phyloP scores from a whole-genome alignment of 2,888 invertebrate species.

The Gonocerus acuteangulatus region DNA sequence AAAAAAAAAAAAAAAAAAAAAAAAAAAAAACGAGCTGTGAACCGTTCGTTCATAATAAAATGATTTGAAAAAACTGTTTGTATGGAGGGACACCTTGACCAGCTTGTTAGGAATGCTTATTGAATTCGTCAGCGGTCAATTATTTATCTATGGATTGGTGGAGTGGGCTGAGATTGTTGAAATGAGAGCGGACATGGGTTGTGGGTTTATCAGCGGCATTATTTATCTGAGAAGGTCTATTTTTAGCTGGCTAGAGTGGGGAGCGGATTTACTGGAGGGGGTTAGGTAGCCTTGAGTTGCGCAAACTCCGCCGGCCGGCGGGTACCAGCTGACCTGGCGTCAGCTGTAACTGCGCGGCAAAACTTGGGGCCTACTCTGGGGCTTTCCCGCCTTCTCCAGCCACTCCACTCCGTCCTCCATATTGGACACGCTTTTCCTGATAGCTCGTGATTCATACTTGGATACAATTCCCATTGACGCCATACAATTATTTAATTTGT shows the following conservation, averaged over 20 bases:
- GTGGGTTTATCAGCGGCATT: constrained; percentile 2
- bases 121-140: too few species aligned
- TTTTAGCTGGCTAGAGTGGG: not conserved
- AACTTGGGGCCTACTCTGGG: constrained; percentile 1
- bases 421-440: too few species aligned
- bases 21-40: too few species aligned
- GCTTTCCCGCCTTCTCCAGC: constrained; percentile 1
- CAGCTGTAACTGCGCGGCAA: constrained; percentile 20
- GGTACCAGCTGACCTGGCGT: constrained; percentile 14
- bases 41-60: too few species aligned
- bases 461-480: too few species aligned
- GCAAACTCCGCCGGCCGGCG: constrained; percentile 11
- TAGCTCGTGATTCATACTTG: too few species aligned
- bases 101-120: too few species aligned
- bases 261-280: not conserved
- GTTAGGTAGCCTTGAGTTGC: constrained; percentile 20
- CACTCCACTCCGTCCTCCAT: not conserved
- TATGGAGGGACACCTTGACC: too few species aligned
- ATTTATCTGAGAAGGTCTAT: constrained; percentile 2
- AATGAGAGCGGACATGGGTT: not conserved
- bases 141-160: too few species aligned
- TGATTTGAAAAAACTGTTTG: too few species aligned
- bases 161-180: not conserved
- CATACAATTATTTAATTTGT: too few species aligned
- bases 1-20: too few species aligned